Conservation (phyloP, 2,888 invertebrate species). For the Acleris emargana region DNA sequence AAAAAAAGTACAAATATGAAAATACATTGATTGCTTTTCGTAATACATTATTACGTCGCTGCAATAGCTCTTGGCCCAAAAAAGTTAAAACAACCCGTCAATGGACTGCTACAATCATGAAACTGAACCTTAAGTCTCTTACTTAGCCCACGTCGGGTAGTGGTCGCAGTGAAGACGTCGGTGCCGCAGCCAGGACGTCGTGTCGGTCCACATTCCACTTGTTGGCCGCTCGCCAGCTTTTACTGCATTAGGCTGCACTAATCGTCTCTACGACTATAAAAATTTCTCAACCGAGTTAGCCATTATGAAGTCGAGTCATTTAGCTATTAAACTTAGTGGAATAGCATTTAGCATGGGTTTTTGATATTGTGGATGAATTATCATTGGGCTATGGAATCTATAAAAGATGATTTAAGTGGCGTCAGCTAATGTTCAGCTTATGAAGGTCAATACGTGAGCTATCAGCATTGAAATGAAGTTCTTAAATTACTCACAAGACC, state of each 20-base stretch:
- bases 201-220: background rate
- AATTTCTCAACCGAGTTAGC: background rate
- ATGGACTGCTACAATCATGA: too few species aligned
- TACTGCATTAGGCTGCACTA: conserved; percentile 29
- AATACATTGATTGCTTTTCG: too few species aligned
- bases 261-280: conserved; percentile 9
- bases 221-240: conserved; percentile 41
- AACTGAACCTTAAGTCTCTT: background rate
- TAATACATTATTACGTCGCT: too few species aligned
- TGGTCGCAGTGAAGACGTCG: background rate
- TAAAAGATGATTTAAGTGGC: too few species aligned
- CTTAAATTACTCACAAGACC: too few species aligned
- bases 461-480: too few species aligned
- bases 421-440: too few species aligned
- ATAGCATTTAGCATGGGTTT: background rate
- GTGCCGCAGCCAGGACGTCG: conserved; percentile 1
- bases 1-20: too few species aligned
- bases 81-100: too few species aligned
- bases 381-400: too few species aligned
- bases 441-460: too few species aligned
- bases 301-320: conserved; percentile 8
- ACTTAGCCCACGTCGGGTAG: background rate
- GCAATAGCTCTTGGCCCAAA: too few species aligned
- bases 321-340: conserved; percentile 1
- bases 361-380: background rate